Evolutionary conservation across 2,888 invertebrate genomes (phyloP).

Genomic region (Drosophila seclusa): DNA sequence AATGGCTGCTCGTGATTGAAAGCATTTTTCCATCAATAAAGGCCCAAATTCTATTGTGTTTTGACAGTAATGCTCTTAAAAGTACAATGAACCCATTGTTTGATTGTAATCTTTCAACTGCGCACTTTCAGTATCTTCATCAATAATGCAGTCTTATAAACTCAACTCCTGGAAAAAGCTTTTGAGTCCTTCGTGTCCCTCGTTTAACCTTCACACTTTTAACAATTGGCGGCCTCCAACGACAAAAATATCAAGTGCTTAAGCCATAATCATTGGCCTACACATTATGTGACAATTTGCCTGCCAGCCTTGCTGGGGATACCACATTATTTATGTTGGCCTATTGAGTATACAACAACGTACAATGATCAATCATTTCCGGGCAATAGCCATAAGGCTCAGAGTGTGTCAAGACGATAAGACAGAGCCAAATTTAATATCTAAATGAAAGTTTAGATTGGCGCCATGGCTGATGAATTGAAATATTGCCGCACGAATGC

Average conservation of each 20-base stretch:
- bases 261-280: slow-evolving; percentile 32
- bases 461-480: slow-evolving; percentile 70
- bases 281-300: slow-evolving; percentile 61
- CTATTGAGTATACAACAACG: slow-evolving; percentile 40
- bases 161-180: background rate
- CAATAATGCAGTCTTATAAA: slow-evolving; percentile 5
- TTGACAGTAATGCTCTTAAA: background rate
- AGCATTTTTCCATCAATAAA: background rate
- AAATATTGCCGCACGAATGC: slow-evolving; percentile 78
- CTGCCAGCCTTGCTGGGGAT: slow-evolving; percentile 24
- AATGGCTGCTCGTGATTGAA: background rate
- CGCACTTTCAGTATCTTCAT: background rate
- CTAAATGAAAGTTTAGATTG: slow-evolving; percentile 74
- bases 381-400: slow-evolving; percentile 59
- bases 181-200: slow-evolving; percentile 16
- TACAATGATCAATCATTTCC: slow-evolving; percentile 72
- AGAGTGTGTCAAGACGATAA: background rate
- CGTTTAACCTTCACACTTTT: slow-evolving; percentile 62
- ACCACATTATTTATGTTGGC: slow-evolving; percentile 63
- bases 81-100: background rate
- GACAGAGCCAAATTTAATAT: slow-evolving; percentile 59
- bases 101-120: background rate
- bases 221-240: slow-evolving; percentile 42
- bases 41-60: background rate
- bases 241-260: slow-evolving; percentile 19